phyloP scores from a whole-genome alignment of 2,113 vertebrate genomes.

The Harpagus bidentatus region DNA sequence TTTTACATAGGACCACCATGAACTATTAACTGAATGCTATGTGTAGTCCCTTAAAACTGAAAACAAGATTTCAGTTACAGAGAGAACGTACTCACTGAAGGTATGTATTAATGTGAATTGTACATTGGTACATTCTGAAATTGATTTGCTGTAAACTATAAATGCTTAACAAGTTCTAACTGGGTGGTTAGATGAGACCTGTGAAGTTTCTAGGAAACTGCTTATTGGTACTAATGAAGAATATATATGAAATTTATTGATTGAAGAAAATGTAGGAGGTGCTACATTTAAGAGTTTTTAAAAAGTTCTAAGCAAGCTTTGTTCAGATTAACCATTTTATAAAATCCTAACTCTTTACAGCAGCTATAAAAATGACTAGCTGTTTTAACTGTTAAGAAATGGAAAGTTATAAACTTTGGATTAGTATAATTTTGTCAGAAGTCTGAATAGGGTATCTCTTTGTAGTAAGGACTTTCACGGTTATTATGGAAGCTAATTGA shows the following conservation, averaged over 20 bases:
- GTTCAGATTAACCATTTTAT: neutral
- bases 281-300: neutral
- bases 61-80: neutral
- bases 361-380: neutral
- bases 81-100: neutral
- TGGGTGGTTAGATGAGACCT: neutral
- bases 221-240: neutral
- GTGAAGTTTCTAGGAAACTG: neutral
- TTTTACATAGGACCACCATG: neutral
- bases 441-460: neutral
- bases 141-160: neutral
- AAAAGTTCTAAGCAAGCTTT: neutral
- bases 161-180: neutral
- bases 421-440: neutral
- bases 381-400: neutral
- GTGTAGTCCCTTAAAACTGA: neutral
- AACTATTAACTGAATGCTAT: neutral
- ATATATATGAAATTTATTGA: neutral
- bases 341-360: neutral
- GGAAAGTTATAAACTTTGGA: neutral
- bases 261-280: neutral
- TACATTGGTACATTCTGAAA: neutral
- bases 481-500: neutral
- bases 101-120: neutral
- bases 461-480: neutral